Evolutionary conservation across 2,888 invertebrate genomes (phyloP).

Genomic region (Drosophila kokeensis): DNA sequence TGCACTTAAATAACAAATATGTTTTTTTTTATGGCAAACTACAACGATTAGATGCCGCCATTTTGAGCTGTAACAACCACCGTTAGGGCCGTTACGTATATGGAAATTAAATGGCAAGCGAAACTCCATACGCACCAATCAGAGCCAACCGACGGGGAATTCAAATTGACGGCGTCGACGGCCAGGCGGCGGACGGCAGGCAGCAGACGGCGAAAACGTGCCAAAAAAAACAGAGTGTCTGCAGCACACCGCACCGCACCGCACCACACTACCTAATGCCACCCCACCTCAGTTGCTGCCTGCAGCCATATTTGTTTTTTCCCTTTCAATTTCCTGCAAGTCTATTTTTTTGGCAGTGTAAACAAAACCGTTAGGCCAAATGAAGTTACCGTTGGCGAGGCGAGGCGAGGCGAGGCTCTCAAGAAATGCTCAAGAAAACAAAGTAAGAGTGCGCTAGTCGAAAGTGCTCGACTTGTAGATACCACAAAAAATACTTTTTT

Average conservation of each 20-base stretch:
- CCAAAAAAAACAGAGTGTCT: constrained; percentile 41
- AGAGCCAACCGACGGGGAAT: constrained; percentile 40
- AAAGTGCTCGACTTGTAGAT: background rate
- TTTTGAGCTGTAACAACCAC: constrained; percentile 60
- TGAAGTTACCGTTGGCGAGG: constrained; percentile 27
- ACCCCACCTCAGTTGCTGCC: constrained; percentile 28
- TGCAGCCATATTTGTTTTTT: constrained; percentile 77
- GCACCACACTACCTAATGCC: background rate
- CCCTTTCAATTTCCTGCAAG: constrained; percentile 80
- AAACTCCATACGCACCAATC: constrained; percentile 70
- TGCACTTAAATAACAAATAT: constrained; percentile 28
- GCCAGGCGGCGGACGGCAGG: background rate
- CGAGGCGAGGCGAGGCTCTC: background rate
- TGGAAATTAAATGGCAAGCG: constrained; percentile 68
- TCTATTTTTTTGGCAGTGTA: constrained; percentile 41
- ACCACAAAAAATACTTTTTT: background rate
- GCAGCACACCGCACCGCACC: background rate
- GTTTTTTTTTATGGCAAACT: constrained; percentile 36
- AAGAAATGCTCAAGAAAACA: constrained; percentile 22
- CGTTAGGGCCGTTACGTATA: constrained; percentile 35
- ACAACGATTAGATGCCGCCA: constrained; percentile 57
- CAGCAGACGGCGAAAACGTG: constrained; percentile 25
- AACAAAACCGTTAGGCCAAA: constrained; percentile 24
- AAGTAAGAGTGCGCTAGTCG: background rate
- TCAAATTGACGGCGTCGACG: constrained; percentile 23